A percentile compares a stretch with the other conserved stretches of the same genome.
Conservation (phyloP, 2,888 invertebrate species). For the Dicycla oo region DNA sequence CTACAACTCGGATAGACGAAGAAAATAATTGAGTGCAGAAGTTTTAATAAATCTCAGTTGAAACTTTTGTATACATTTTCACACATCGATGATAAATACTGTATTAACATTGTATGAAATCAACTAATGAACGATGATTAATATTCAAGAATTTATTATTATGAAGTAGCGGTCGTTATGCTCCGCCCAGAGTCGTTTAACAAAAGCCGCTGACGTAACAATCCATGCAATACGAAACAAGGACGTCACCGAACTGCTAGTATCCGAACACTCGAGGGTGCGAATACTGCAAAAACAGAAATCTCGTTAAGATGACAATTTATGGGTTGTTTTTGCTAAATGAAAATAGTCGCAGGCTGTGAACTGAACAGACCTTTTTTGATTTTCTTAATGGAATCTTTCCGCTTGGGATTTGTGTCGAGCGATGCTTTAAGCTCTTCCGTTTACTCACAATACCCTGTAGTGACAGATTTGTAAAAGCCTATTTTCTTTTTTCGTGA, state of each 20-base stretch:
- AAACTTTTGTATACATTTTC: constrained; percentile 57
- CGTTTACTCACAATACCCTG: constrained; percentile 78
- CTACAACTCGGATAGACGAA: constrained; percentile 70
- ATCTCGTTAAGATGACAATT: constrained; percentile 91
- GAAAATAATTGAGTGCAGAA: constrained; percentile 64
- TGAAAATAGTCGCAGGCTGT: constrained; percentile 89
- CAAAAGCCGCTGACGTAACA: constrained; percentile 78
- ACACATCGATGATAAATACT: constrained; percentile 44
- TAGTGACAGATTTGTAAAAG: constrained; percentile 74
- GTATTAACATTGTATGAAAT: constrained; percentile 43
- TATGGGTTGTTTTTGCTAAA: constrained; percentile 91
- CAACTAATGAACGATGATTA: constrained; percentile 51
- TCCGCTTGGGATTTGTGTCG: constrained; percentile 88
- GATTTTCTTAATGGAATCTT: constrained; percentile 91
- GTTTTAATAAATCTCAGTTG: constrained; percentile 58
- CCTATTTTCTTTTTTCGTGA: constrained; percentile 69
- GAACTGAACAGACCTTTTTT: constrained; percentile 89
- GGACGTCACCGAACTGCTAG: constrained; percentile 78
- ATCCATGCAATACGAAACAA: constrained; percentile 69
- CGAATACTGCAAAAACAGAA: constrained; percentile 89
- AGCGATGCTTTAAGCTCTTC: constrained; percentile 85
- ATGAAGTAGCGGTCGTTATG: constrained; percentile 39
- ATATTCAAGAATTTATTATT: constrained; percentile 23
- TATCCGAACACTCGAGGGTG: constrained; percentile 83
- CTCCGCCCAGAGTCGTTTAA: constrained; percentile 55